Conservation (phyloP, 2,797 vertebrate species). For the Sebastes itinus region DNA sequence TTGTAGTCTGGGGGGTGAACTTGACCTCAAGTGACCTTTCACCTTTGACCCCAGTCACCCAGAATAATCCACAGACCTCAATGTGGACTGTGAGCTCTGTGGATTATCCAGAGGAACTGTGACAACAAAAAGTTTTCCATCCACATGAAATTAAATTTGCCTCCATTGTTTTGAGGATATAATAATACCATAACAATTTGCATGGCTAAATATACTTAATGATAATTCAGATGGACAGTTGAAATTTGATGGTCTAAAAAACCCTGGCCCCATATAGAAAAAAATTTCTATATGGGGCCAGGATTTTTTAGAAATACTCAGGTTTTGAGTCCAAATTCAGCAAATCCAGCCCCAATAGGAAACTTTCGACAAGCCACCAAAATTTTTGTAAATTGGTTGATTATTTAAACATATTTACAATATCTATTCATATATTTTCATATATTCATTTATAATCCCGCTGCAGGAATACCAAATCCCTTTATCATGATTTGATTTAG, state of each 20-base stretch:
- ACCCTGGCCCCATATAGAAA: too few relatives aligned
- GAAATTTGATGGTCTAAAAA: background rate
- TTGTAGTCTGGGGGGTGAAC: background rate
- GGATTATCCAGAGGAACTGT: background rate
- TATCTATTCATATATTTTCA: background rate
- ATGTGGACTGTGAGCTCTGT: background rate
- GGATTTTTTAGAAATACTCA: background rate
- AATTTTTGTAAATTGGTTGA: background rate
- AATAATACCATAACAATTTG: background rate
- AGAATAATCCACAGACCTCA: background rate
- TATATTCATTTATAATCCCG: background rate
- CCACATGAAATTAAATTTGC: background rate
- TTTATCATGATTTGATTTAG: background rate
- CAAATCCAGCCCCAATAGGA: background rate
- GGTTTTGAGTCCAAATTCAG: background rate
- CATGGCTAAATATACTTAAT: too few relatives aligned
- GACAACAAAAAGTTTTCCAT: background rate
- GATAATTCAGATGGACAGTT: background rate
- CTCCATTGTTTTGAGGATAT: background rate
- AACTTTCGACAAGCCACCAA: background rate
- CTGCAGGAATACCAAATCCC: background rate
- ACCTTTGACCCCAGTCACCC: background rate
- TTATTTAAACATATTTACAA: background rate
- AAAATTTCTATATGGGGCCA: background rate
- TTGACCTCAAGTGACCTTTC: constrained; percentile 9